phyloP scores from a whole-genome alignment of 2,888 invertebrate genomes.

The Lasioglossum lativentre region DNA sequence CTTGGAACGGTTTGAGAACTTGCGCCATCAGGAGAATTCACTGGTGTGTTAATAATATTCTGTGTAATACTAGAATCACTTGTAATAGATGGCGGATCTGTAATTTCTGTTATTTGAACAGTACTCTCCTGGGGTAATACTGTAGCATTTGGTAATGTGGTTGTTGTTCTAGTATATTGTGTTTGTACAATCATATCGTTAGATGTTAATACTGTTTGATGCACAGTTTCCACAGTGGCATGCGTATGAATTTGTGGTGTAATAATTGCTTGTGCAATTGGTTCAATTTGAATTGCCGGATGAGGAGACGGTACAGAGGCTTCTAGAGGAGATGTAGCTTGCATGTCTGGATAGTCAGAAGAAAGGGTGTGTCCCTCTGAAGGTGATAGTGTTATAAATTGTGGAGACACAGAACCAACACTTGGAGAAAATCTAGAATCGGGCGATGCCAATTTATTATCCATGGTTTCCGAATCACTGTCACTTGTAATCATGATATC shows the following conservation, averaged over 20 bases:
- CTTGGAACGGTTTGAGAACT: slow-evolving; percentile 72
- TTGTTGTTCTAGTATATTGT: slow-evolving; percentile 82
- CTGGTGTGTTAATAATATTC: slow-evolving; percentile 62
- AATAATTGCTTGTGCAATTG: slow-evolving; percentile 81
- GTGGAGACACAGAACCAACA: slow-evolving; percentile 76
- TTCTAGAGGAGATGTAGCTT: slow-evolving; percentile 80
- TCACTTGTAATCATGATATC: slow-evolving; percentile 93
- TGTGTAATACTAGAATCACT: slow-evolving; percentile 68
- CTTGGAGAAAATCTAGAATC: slow-evolving; percentile 79
- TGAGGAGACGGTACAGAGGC: slow-evolving; percentile 81
- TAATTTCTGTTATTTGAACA: slow-evolving; percentile 81
- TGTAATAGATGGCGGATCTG: slow-evolving; percentile 73
- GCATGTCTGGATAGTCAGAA: slow-evolving; percentile 80
- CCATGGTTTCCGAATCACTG: slow-evolving; percentile 90
- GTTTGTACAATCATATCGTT: slow-evolving; percentile 82
- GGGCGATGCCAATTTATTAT: slow-evolving; percentile 79
- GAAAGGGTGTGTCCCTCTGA: slow-evolving; percentile 80
- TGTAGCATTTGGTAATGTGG: slow-evolving; percentile 80
- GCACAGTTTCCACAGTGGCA: slow-evolving; percentile 81
- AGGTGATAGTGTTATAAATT: slow-evolving; percentile 80
- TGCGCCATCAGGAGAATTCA: slow-evolving; percentile 66
- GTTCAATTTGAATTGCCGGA: slow-evolving; percentile 80
- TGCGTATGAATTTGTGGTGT: slow-evolving; percentile 81
- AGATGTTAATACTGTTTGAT: slow-evolving; percentile 83
- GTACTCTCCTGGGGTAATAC: slow-evolving; percentile 79